Conservation (phyloP, 2,113 vertebrate species). For the Actenoides lindsayi region DNA sequence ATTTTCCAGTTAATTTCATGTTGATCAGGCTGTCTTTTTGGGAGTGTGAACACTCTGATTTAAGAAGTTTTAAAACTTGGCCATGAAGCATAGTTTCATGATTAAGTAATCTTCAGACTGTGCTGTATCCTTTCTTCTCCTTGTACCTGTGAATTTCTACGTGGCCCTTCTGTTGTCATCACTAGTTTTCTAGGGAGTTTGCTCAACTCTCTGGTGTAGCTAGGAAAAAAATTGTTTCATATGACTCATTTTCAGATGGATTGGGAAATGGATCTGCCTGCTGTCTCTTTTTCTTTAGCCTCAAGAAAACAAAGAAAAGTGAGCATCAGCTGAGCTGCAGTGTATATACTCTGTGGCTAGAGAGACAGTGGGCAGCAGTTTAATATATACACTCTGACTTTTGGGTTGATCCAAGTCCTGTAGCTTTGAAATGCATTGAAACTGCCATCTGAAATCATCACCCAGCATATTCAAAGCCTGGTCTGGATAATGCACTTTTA, state of each 20-base stretch:
- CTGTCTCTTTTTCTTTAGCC: background rate
- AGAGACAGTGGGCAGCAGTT: background rate
- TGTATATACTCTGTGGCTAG: background rate
- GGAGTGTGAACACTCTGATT: background rate
- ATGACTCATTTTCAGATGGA: background rate
- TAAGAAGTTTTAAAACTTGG: background rate
- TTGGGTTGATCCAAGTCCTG: background rate
- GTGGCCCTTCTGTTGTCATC: background rate
- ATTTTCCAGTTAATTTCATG: background rate
- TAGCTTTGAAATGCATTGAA: background rate
- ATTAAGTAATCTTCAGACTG: background rate
- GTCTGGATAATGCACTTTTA: background rate
- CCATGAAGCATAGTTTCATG: fast-evolving
- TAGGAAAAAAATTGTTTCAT: background rate
- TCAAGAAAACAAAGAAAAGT: background rate
- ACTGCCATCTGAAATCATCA: background rate
- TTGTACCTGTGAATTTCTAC: background rate
- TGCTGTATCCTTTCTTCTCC: background rate
- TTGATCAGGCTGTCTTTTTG: background rate
- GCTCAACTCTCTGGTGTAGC: background rate
- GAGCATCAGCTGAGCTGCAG: background rate
- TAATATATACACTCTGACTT: background rate
- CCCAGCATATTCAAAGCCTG: background rate
- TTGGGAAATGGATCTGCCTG: background rate
- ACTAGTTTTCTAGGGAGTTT: background rate